Evolutionary conservation across 2,888 invertebrate species (phyloP).

Genomic region (Macrophya alboannulata): DNA sequence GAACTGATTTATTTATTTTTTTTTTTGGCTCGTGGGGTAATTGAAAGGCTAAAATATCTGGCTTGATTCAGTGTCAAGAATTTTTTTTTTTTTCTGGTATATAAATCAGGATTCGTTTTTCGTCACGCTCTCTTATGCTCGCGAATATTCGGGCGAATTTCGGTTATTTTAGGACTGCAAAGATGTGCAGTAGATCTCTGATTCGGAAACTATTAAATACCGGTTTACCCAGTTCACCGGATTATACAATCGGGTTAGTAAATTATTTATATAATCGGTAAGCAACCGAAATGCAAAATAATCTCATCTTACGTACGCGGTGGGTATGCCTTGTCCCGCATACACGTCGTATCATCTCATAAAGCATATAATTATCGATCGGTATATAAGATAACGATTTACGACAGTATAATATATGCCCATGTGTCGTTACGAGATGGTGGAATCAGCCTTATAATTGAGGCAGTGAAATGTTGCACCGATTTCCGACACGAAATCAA

Average conservation of each 20-base stretch:
- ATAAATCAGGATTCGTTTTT: background rate
- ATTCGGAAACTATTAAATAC: background rate
- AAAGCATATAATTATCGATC: slow-evolving; percentile 4
- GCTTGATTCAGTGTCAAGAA: background rate
- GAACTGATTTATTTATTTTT: background rate
- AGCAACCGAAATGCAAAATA: background rate
- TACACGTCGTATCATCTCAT: background rate
- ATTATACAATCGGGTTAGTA: background rate
- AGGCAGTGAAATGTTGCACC: background rate
- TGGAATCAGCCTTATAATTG: background rate
- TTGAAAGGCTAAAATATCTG: background rate
- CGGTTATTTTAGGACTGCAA: background rate
- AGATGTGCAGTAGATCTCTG: background rate
- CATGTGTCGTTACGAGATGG: background rate
- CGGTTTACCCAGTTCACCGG: background rate
- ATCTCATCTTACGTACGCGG: background rate
- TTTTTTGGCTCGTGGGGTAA: background rate
- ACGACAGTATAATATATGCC: background rate
- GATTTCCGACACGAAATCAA: background rate
- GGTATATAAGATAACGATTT: background rate
- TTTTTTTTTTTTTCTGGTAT: background rate
- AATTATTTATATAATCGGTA: background rate
- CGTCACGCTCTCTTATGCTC: background rate
- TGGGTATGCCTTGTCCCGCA: no score
- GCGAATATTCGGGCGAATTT: background rate